Evolutionary conservation across 2,797 vertebrate species (phyloP).

Genomic region (Labeo calbasu): DNA sequence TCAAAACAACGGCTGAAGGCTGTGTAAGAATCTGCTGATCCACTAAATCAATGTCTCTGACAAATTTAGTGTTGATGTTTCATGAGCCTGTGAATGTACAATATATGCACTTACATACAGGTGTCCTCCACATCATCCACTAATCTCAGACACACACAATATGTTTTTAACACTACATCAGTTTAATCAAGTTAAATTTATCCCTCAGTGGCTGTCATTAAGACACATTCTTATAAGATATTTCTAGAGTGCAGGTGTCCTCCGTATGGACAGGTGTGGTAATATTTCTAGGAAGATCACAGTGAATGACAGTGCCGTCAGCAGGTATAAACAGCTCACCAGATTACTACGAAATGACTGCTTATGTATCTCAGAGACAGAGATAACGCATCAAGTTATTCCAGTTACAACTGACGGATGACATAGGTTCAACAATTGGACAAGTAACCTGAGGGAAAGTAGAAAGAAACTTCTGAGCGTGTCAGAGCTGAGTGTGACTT

Average conservation of each 20-base stretch:
- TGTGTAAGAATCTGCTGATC: background rate
- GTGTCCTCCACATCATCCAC: background rate
- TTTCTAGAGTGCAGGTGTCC: background rate
- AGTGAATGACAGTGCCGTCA: background rate
- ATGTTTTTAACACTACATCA: background rate
- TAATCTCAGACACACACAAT: background rate
- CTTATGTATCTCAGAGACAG: background rate
- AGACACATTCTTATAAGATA: background rate
- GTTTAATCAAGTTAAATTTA: background rate
- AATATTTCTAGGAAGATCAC: background rate
- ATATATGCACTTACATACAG: background rate
- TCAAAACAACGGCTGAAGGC: background rate
- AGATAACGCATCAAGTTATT: constrained; percentile 22
- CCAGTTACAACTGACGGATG: constrained; percentile 11
- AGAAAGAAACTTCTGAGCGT: background rate
- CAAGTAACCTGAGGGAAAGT: background rate
- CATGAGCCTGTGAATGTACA: background rate
- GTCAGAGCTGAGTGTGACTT: background rate
- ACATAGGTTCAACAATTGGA: background rate
- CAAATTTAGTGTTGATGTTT: background rate
- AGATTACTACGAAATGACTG: background rate
- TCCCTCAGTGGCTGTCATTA: background rate
- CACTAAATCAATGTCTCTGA: background rate
- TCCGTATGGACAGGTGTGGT: background rate
- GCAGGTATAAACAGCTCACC: background rate